Percentiles rank a stretch among this genome's conserved stretches.
phyloP scores from a whole-genome alignment of 2,888 invertebrate species.

The Lottia scabra region DNA sequence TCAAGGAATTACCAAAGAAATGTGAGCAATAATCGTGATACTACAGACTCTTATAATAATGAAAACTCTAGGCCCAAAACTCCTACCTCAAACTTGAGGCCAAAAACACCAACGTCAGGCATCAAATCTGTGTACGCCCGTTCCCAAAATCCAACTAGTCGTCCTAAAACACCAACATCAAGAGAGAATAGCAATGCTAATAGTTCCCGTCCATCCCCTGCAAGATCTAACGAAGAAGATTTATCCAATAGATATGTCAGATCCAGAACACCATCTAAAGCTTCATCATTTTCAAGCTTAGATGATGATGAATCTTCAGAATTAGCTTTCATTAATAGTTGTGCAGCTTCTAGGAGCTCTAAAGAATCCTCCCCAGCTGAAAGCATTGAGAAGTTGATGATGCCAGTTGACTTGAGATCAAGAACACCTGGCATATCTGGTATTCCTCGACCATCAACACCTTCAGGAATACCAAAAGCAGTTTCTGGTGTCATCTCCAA shows the following conservation, averaged over 20 bases:
- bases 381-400: neutral
- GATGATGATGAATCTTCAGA: neutral
- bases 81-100: constrained; percentile 3
- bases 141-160: neutral
- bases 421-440: constrained; percentile 9
- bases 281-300: neutral
- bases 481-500: constrained; percentile 33
- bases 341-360: neutral
- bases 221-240: constrained; percentile 10
- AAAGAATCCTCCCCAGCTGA: constrained; percentile 1
- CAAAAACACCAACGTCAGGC: neutral
- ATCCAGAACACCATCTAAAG: neutral
- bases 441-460: constrained; percentile 32
- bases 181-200: too few relatives aligned
- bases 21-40: constrained; percentile 4
- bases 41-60: neutral
- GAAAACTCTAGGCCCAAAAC: constrained; percentile 12
- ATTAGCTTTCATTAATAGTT: neutral
- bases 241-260: neutral
- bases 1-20: constrained; percentile 14
- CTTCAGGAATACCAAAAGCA: constrained; percentile 42
- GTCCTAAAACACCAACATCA: neutral
- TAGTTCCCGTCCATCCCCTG: neutral
- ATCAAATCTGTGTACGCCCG: neutral
- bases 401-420: constrained; percentile 14